phyloP scores from a whole-genome alignment of 2,113 vertebrate species.

The Lepidiolamprologus cunningtoni region DNA sequence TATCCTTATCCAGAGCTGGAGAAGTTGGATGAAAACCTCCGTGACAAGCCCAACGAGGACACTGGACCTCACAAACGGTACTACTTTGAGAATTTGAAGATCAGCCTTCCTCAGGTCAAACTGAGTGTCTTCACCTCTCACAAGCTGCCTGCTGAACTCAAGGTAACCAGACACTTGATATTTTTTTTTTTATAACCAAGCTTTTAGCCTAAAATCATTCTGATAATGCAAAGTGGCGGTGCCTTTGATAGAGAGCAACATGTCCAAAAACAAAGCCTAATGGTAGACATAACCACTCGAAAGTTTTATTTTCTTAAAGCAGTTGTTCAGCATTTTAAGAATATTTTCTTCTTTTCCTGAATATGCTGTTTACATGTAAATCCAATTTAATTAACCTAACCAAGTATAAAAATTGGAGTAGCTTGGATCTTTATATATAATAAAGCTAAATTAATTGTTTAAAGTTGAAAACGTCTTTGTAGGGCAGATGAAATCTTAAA shows the following conservation, averaged over 20 bases:
- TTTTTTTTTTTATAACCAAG: background rate
- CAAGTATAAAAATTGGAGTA: background rate
- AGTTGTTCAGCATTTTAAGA: background rate
- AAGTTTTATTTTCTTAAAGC: background rate
- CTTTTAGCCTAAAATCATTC: background rate
- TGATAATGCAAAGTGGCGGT: background rate
- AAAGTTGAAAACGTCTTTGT: background rate
- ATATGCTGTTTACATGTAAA: background rate
- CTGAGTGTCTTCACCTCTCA: conserved; percentile 93
- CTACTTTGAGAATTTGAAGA: conserved; percentile 98
- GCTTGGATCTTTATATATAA: background rate
- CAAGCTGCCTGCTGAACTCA: conserved; percentile 90
- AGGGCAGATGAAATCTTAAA: background rate
- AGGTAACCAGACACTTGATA: conserved; percentile 65
- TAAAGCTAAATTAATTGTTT: background rate
- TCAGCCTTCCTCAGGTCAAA: conserved; percentile 93
- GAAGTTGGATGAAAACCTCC: conserved; percentile 87
- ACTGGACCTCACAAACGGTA: conserved; percentile 74
- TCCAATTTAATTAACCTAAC: background rate
- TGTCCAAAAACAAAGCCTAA: background rate
- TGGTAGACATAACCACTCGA: background rate
- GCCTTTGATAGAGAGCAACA: background rate
- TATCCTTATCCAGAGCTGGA: conserved; percentile 79
- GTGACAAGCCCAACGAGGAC: conserved; percentile 80
- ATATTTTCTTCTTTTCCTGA: background rate